Evolutionary conservation across 1,140 invertebrate species (phyloP).

Genomic region (Bombus haemorrhoidalis): DNA sequence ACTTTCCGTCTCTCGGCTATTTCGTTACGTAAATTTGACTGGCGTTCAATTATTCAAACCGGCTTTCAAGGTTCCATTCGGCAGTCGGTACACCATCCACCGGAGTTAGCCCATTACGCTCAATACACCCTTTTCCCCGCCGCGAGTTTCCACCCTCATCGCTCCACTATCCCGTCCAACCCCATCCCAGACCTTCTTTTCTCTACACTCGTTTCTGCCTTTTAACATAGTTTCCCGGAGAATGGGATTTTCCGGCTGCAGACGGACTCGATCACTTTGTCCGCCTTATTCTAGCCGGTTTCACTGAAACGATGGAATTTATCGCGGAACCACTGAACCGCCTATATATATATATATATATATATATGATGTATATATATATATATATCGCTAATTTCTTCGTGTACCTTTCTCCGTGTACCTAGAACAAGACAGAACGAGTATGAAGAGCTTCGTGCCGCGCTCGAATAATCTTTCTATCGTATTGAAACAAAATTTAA

Average conservation of each 20-base stretch:
- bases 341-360: neutral
- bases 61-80: conserved; percentile 59
- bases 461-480: neutral
- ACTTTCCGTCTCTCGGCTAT: conserved; percentile 53
- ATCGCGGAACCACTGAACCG: conserved; percentile 23
- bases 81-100: conserved; percentile 51
- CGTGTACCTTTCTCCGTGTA: neutral
- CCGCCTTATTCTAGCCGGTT: conserved; percentile 50
- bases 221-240: conserved; percentile 60
- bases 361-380: too few relatives aligned
- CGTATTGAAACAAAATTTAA: too few relatives aligned
- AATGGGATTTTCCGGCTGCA: conserved; percentile 55
- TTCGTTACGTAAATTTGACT: conserved; percentile 66
- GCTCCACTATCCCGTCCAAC: neutral
- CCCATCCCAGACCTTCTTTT: conserved; percentile 26
- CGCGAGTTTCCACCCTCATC: neutral
- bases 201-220: conserved; percentile 57
- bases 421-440: too few relatives aligned
- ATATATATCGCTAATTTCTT: conserved; percentile 26
- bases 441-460: neutral
- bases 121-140: conserved; percentile 39
- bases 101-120: conserved; percentile 32
- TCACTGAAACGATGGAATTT: conserved; percentile 54
- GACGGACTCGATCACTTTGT: conserved; percentile 49
- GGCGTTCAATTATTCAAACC: conserved; percentile 63